Conservation (phyloP, 2,797 vertebrate species). For the Fringilla coelebs region DNA sequence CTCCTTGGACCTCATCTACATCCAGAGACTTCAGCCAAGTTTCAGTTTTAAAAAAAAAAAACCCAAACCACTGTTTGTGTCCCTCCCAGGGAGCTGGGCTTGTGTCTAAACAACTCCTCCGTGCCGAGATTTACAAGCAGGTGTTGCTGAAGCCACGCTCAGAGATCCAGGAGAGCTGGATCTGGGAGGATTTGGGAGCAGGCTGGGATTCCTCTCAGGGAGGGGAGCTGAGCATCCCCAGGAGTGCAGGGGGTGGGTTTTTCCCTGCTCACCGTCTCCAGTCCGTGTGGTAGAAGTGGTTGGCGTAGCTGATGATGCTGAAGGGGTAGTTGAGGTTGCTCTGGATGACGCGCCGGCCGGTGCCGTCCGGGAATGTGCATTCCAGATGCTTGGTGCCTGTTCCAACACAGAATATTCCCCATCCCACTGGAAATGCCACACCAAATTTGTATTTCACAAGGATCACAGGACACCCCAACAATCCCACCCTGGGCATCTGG, state of each 20-base stretch:
- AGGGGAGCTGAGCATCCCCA: background rate
- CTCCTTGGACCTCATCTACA: background rate
- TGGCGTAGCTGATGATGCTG: slow-evolving; percentile 86
- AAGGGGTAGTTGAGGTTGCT: slow-evolving; percentile 93
- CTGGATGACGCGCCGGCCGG: slow-evolving; percentile 82
- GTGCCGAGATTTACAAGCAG: background rate
- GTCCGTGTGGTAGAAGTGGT: slow-evolving; percentile 96
- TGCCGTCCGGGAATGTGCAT: slow-evolving; percentile 84
- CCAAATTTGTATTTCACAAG: background rate
- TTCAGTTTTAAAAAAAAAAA: background rate
- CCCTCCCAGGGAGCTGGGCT: background rate
- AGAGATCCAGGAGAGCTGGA: background rate
- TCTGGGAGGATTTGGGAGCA: background rate
- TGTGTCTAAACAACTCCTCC: background rate
- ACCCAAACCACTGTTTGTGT: background rate
- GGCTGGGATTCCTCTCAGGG: background rate
- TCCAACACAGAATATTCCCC: background rate
- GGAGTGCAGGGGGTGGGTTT: fast-evolving
- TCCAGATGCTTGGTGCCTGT: slow-evolving; percentile 94
- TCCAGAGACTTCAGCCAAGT: background rate
- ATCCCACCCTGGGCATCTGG: background rate
- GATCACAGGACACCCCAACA: background rate
- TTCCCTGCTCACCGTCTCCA: slow-evolving; percentile 86
- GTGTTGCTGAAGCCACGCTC: background rate
- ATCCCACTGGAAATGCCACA: background rate